These are phyloP conservation scores for Dasyprocta punctata DNA, from an alignment of 2,113 vertebrate genomes.

Conservation along the genomic window DNA sequence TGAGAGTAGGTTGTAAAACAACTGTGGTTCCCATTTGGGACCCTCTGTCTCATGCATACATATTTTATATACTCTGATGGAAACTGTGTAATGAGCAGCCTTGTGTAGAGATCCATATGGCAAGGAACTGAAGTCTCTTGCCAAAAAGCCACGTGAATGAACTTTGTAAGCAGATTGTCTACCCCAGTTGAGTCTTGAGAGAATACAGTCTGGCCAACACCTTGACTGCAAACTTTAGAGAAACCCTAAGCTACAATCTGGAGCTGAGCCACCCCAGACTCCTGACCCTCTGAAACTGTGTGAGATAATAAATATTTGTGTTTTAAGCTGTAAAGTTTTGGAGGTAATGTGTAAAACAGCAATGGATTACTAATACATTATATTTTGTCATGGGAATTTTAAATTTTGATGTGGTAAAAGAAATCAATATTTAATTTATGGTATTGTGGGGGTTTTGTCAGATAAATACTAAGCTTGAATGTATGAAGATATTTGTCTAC, in stretches of 20 bases:
- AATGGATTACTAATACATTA: background rate
- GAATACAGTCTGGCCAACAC: background rate
- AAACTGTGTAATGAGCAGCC: background rate
- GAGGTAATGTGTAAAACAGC: background rate
- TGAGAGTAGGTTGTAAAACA: background rate
- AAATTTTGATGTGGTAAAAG: slow-evolving; percentile 9
- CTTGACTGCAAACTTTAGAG: background rate
- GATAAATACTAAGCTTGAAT: background rate
- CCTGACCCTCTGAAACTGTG: background rate
- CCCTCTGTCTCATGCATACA: background rate
- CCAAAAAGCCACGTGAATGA: background rate
- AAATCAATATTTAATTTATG: background rate
- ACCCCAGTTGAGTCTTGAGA: background rate
- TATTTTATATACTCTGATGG: background rate
- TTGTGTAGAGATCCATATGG: background rate
- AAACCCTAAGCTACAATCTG: background rate
- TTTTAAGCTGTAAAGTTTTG: background rate
- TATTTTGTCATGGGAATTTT: background rate
- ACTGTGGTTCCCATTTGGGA: background rate
- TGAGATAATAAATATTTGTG: background rate
- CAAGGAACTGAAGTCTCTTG: background rate
- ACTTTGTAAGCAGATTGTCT: slow-evolving; percentile 5
- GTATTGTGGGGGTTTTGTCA: background rate
- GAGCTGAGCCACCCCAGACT: background rate
- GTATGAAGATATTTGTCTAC: background rate